Conservation (phyloP, 2,888 invertebrate species). For the Dastarcus helophoroides region DNA sequence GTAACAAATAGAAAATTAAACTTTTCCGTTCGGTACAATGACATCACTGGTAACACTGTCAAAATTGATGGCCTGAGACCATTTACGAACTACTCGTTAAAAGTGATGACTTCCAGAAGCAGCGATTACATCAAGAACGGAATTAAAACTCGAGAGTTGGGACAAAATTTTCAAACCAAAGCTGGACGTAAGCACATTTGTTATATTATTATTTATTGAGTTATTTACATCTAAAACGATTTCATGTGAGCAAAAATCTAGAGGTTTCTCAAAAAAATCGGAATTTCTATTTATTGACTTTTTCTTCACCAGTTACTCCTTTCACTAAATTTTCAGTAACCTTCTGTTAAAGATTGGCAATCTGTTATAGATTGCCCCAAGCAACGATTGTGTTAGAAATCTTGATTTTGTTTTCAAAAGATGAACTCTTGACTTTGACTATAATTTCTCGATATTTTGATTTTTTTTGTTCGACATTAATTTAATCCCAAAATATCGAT, state of each 20-base stretch:
- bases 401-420: neutral
- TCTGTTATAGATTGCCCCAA: neutral
- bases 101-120: constrained; percentile 23
- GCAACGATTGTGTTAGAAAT: neutral
- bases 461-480: too few relatives aligned
- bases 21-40: constrained; percentile 15
- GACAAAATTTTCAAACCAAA: constrained; percentile 23
- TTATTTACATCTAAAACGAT: too few relatives aligned
- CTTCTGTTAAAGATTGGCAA: too few relatives aligned
- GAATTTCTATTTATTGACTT: too few relatives aligned
- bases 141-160: constrained; percentile 14
- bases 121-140: constrained; percentile 16
- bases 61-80: constrained; percentile 23
- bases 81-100: constrained; percentile 24
- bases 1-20: constrained; percentile 17
- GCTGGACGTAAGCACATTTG: constrained; percentile 24
- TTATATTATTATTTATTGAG: too few relatives aligned
- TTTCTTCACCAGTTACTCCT: too few relatives aligned
- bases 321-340: too few relatives aligned
- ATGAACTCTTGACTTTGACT: constrained; percentile 1
- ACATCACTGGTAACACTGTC: constrained; percentile 19
- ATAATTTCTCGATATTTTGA: too few relatives aligned
- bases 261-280: too few relatives aligned
- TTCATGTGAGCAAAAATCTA: too few relatives aligned
- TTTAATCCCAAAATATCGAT: too few relatives aligned